Evolutionary conservation across 2,113 vertebrate genomes (phyloP).

Genomic region (Urocolius indicus): DNA sequence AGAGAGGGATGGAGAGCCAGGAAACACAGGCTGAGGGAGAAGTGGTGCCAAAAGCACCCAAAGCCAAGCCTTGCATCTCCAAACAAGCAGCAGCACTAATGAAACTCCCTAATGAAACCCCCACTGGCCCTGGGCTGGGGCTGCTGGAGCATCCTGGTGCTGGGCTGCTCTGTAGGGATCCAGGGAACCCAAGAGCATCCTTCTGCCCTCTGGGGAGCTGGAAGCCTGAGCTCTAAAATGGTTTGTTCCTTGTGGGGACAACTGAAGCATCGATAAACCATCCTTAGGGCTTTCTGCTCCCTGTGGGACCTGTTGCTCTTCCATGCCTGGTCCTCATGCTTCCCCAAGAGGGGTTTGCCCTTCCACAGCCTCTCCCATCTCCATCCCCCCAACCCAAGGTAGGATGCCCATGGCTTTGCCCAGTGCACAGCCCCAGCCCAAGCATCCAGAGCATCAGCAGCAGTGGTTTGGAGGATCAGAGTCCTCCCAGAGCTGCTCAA

Average conservation of each 20-base stretch:
- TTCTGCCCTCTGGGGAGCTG: rapidly evolving
- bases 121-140: not conserved
- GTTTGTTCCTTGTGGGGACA: rapidly evolving
- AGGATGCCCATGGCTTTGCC: rapidly evolving
- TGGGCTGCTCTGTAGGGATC: not conserved
- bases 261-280: rapidly evolving
- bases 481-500: rapidly evolving
- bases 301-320: not conserved
- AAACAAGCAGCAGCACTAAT: not conserved
- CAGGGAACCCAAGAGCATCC: not conserved
- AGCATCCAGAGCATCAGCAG: not conserved
- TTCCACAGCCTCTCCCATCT: rapidly evolving
- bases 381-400: rapidly evolving
- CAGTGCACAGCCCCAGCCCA: not conserved
- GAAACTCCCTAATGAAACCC: not conserved
- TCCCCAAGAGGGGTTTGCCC: not conserved
- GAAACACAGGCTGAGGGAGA: not conserved
- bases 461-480: not conserved
- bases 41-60: rapidly evolving
- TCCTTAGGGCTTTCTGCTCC: not conserved
- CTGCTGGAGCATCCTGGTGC: not conserved
- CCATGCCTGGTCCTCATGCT: not conserved
- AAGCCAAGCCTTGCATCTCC: not conserved
- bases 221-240: not conserved
- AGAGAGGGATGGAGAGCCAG: not conserved